Evolutionary conservation across 2,888 invertebrate species (phyloP).

Genomic region (Elmis aenea): DNA sequence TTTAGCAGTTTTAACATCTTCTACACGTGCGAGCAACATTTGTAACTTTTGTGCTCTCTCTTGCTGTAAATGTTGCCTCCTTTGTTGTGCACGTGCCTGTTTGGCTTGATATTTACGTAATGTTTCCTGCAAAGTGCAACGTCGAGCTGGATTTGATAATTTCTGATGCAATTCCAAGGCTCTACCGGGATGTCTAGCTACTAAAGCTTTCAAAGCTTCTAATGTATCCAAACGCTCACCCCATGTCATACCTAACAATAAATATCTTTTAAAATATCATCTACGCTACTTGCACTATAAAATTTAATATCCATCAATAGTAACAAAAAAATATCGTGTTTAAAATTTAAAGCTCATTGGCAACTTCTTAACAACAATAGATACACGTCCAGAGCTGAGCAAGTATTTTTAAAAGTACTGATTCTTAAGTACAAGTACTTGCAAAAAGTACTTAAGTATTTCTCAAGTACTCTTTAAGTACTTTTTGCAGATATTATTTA

Average conservation of each 20-base stretch:
- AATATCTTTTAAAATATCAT: slow-evolving; percentile 18
- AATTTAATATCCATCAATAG: neutral
- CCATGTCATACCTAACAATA: slow-evolving; percentile 64
- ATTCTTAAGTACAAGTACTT: too few species aligned
- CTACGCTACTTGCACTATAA: slow-evolving; percentile 38
- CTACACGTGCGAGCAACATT: slow-evolving; percentile 79
- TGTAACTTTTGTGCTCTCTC: slow-evolving; percentile 82
- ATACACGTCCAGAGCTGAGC: too few species aligned
- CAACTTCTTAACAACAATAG: too few species aligned
- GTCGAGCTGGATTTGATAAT: slow-evolving; percentile 84
- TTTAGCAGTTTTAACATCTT: slow-evolving; percentile 78
- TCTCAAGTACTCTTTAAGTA: too few species aligned
- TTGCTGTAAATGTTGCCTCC: slow-evolving; percentile 74
- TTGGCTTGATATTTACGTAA: slow-evolving; percentile 78
- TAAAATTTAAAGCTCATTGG: too few species aligned
- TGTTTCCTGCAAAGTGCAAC: slow-evolving; percentile 78
- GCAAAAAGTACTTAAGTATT: too few species aligned
- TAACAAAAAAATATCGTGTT: too few species aligned
- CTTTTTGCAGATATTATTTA: too few species aligned
- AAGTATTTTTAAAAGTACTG: too few species aligned
- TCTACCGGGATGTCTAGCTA: slow-evolving; percentile 86
- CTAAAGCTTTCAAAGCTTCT: slow-evolving; percentile 71
- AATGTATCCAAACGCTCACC: slow-evolving; percentile 79
- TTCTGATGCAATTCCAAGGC: slow-evolving; percentile 92
- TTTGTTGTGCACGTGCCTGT: slow-evolving; percentile 85